A percentile compares a stretch with the other conserved stretches of the same genome.
Evolutionary conservation across 2,888 invertebrate species (phyloP).

Genomic region (Himalopsyche japonica): DNA sequence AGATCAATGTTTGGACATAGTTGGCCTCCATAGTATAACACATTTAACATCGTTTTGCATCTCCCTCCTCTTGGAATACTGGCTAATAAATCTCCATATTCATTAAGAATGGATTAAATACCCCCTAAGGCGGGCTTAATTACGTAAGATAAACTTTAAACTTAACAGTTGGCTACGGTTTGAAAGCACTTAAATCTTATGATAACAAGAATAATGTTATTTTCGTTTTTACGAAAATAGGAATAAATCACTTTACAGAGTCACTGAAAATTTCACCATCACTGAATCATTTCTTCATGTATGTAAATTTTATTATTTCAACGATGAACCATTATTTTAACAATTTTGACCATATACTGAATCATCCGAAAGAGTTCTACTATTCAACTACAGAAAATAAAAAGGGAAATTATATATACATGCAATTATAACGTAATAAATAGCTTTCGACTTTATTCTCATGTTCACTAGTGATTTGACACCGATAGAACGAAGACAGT

Average conservation of each 20-base stretch:
- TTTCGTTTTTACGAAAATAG: background rate
- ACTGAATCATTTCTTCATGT: background rate
- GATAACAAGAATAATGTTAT: background rate
- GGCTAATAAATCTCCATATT: constrained; percentile 38
- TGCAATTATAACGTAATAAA: too few species aligned
- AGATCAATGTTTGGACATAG: background rate
- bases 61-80: background rate
- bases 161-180: constrained; percentile 1
- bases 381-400: too few species aligned
- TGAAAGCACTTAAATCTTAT: background rate
- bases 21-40: background rate
- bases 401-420: too few species aligned
- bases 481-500: too few species aligned
- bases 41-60: background rate
- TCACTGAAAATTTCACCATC: background rate
- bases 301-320: too few species aligned
- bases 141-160: constrained; percentile 36
- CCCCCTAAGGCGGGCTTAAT: constrained; percentile 36
- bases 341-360: too few species aligned
- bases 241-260: background rate
- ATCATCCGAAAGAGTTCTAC: too few species aligned
- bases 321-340: too few species aligned
- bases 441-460: too few species aligned
- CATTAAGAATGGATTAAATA: constrained; percentile 38
- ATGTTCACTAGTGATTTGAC: too few species aligned